Conservation (phyloP, 2,797 vertebrate species). For the Dendrocincla fuliginosa region DNA sequence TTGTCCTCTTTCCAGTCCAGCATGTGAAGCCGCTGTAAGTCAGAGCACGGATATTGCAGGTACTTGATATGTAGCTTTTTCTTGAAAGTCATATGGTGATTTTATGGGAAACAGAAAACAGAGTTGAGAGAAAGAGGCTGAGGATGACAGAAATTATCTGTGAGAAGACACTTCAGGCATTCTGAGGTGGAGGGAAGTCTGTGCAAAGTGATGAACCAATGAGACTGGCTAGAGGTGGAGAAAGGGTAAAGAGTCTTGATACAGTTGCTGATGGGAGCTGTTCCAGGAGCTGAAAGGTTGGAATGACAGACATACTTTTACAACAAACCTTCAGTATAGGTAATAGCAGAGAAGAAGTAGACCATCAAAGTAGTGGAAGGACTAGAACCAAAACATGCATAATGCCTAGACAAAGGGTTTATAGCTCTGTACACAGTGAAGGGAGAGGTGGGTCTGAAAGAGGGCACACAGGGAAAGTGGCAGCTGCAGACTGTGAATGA, state of each 20-base stretch:
- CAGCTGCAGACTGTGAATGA: not conserved
- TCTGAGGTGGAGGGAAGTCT: not conserved
- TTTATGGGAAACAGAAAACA: not conserved
- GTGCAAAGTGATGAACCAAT: not conserved
- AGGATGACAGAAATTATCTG: not conserved
- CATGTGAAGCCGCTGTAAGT: not conserved
- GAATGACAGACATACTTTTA: not conserved
- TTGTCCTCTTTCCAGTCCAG: not conserved
- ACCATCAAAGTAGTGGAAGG: accelerated
- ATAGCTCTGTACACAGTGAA: not conserved
- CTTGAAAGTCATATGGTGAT: not conserved
- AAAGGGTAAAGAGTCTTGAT: not conserved
- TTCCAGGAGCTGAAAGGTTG: not conserved
- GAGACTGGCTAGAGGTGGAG: not conserved
- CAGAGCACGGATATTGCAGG: not conserved
- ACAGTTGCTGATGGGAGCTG: not conserved
- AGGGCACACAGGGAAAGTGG: not conserved
- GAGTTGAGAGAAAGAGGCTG: not conserved
- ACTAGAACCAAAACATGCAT: not conserved
- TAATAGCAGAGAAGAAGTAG: not conserved
- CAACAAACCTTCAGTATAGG: not conserved
- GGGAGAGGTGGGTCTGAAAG: not conserved
- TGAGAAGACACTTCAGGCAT: not conserved
- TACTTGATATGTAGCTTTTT: not conserved
- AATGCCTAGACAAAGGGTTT: not conserved